Evolutionary conservation across 2,797 vertebrate genomes (phyloP), one percentile per base, ranked within the genome.

Genomic region (Novumbra hubbsi): DNA sequence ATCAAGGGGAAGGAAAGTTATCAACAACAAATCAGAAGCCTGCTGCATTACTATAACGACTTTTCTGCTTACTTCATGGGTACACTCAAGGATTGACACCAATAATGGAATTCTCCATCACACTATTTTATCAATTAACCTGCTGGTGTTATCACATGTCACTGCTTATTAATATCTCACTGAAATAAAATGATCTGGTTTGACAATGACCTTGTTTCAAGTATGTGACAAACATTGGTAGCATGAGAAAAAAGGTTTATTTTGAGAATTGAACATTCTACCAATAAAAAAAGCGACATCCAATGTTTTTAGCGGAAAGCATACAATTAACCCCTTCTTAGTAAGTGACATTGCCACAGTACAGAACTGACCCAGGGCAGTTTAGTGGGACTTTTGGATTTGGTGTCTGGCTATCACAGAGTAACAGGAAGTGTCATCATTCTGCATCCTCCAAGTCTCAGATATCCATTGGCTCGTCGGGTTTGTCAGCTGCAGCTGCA

Each of bases 381-480:
- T 64, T 73, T 70, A 68, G 76, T 72, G 71, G 75, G 71, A 70
- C 84, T 41, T 69, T 81, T 74, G 82, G 73, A 78, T 75, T 74
- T 74, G 70, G 52, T 69, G 27, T 41, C 69, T 15, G 21, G 27
- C 72, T 14, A 4, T 52, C 38, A 62, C 50, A 28, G 24, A 12
- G 64, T 34, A 64, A 78, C 69, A 80, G 73, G 72, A 79, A 76
- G 62, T 65, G 45, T 72, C 71, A 57, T 41, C 57, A 14, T 68
- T 4, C 9, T 30, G 27, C 14, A 67, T 65, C 57, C 50, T 62
- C 32, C 21, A 38, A 19, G 48, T 70, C 80, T 92, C 94, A 98
- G 91, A 97, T 96, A 84, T 97, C 97, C 96, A 99, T 99, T 0
- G 97, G 97, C 84, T 99, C 96, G 19, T 95, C 96, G 1, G 95